These are phyloP conservation scores for Eupeodes luniger DNA, from an alignment of 2,888 invertebrate genomes.

Conservation along the genomic window DNA sequence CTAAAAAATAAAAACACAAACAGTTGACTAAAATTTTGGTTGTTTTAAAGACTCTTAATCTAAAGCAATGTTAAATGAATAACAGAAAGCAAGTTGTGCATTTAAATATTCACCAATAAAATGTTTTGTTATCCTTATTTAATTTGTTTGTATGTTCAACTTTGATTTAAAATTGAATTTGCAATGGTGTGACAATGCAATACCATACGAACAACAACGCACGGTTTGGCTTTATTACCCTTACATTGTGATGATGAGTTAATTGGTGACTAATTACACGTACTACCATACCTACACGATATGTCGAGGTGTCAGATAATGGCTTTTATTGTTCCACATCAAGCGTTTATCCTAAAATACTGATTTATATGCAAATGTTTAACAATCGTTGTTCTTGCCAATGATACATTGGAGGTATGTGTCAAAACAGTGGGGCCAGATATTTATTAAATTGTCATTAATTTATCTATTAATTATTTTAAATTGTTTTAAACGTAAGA, in stretches of 20 bases:
- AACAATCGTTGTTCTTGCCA: conserved; percentile 40
- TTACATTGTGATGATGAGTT: conserved; percentile 27
- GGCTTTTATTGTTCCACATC: conserved; percentile 49
- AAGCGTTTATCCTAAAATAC: conserved; percentile 33
- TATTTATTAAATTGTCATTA: too few species aligned
- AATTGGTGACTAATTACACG: conserved; percentile 55
- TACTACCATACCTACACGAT: not conserved
- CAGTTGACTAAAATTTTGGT: too few species aligned
- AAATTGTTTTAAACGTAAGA: too few species aligned
- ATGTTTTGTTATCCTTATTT: conserved; percentile 11
- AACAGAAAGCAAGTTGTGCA: too few species aligned
- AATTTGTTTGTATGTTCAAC: not conserved
- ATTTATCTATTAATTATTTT: too few species aligned
- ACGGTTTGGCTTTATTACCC: conserved; percentile 2
- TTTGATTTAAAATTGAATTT: conserved; percentile 13
- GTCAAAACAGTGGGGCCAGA: not conserved
- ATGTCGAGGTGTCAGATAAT: conserved; percentile 56
- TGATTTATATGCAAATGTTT: conserved; percentile 59
- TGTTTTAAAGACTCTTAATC: too few species aligned
- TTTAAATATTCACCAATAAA: too few species aligned
- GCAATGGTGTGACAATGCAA: too few species aligned
- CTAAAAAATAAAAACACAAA: too few species aligned
- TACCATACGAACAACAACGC: too few species aligned
- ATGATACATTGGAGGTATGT: conserved; percentile 4
- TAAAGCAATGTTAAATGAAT: too few species aligned